Evolutionary conservation across 2,113 vertebrate species (phyloP).

Genomic region (Eulemur macaco): DNA sequence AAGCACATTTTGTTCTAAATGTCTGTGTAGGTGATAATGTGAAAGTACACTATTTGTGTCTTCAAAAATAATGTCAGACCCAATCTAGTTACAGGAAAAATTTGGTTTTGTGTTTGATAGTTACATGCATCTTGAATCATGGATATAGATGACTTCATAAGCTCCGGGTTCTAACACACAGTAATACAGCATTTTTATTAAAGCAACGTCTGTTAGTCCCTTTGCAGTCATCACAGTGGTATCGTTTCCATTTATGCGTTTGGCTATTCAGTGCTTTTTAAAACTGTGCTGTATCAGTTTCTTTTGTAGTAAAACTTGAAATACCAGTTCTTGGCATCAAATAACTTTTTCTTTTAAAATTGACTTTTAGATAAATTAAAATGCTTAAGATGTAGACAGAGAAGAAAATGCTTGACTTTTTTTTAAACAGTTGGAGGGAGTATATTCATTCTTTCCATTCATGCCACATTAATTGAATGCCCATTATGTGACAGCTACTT

Average conservation of each 20-base stretch:
- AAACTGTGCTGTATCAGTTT: not conserved
- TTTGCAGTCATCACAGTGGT: not conserved
- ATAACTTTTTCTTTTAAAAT: conserved; percentile 21
- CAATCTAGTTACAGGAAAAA: not conserved
- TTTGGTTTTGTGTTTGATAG: conserved; percentile 44
- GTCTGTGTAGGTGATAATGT: conserved; percentile 33
- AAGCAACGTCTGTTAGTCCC: conserved; percentile 26
- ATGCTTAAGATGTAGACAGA: not conserved
- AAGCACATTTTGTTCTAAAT: conserved; percentile 43
- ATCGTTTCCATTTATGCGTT: conserved; percentile 41
- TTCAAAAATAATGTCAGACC: conserved; percentile 26
- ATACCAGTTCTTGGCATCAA: conserved; percentile 14
- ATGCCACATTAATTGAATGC: not conserved
- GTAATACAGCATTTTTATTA: conserved; percentile 12
- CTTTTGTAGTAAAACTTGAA: conserved; percentile 49
- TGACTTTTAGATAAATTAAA: conserved; percentile 28
- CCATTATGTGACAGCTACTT: not conserved
- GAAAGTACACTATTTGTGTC: conserved; percentile 36
- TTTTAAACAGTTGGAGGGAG: not conserved
- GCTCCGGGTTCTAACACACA: not conserved
- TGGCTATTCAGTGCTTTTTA: not conserved
- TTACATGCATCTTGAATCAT: not conserved
- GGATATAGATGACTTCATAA: not conserved
- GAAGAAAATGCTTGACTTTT: not conserved
- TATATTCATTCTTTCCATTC: not conserved